phyloP scores from a whole-genome alignment of 2,113 vertebrate genomes.

The Acrocephalus arundinaceus region DNA sequence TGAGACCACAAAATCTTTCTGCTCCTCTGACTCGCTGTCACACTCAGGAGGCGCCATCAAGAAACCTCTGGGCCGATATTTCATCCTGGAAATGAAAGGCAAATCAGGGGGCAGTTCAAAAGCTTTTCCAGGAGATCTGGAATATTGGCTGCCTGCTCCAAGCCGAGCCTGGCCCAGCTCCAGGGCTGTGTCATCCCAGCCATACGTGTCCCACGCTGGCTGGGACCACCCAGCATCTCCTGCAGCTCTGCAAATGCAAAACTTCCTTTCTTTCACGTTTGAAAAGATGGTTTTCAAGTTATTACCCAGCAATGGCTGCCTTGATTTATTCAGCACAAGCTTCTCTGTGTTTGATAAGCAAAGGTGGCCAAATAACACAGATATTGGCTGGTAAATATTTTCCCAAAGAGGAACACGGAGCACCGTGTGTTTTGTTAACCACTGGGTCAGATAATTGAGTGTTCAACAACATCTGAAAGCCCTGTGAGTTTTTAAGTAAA shows the following conservation, averaged over 20 bases:
- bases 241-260: background rate
- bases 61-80: background rate
- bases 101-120: background rate
- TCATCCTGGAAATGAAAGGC: background rate
- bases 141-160: background rate
- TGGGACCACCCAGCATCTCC: background rate
- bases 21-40: background rate
- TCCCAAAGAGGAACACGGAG: background rate
- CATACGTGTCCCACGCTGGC: background rate
- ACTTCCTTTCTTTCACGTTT: background rate
- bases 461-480: background rate
- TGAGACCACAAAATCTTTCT: background rate
- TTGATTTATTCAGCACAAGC: background rate
- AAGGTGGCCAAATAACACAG: constrained; percentile 3
- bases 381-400: constrained; percentile 1
- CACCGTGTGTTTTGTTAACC: background rate
- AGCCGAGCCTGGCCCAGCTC: background rate
- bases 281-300: background rate
- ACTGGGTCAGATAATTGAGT: background rate
- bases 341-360: background rate
- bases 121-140: background rate
- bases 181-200: background rate
- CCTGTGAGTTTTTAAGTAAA: background rate
- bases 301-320: background rate
- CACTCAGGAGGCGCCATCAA: background rate